Evolutionary conservation across 1,140 invertebrate species (phyloP), one percentile per base, ranked within the genome.

Genomic region (Pseudomyrmex flavicornis): DNA sequence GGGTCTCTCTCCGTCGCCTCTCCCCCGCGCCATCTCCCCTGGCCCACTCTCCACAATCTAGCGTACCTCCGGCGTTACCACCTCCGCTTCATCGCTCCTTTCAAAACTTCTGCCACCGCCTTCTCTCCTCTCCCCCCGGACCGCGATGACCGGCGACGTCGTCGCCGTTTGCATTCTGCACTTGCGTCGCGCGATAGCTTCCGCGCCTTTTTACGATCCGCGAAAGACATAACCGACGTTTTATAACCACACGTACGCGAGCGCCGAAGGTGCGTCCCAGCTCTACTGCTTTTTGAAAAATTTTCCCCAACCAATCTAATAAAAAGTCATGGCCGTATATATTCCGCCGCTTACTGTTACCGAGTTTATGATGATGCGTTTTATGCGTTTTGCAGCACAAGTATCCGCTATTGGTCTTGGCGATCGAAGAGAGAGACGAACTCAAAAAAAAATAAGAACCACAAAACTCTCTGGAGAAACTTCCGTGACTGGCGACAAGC

Each of bases 181-280:
- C 65, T 75, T 59, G 69, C 61, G 52, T 48, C 12, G 52, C 79
- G 65, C 79, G 65, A 84, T 68, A 83, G 79, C 87, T 85, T 89
- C 80, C 82, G 72, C 80, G 77, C 69, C 72, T 84, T 87, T 87
- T 86, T 83, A 89, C 35, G 63, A 63, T 50, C 62, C 66, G n/a
- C 58, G 79, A 75, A 82, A 75, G 58, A 56, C 72, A 48, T 62
- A 48, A 35, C 35, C 22, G 44, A 61, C 70, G 59, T 87, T 85
- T 70, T 70, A 56, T 66, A 72, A 59, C 63, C 44, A 58, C 26
- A 44, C 17, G 75, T 56, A 56, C 4, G 75, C 50, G 75, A 56
- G 12, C 9, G 20, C 12, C 26, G 56, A 48, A 20, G 13, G 35
- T 26, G n/a, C 22, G 69, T n/a, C 7, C n/a, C 13, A 22, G 46